phyloP scores from a whole-genome alignment of 2,797 vertebrate genomes.

The Oreochromis grahami region DNA sequence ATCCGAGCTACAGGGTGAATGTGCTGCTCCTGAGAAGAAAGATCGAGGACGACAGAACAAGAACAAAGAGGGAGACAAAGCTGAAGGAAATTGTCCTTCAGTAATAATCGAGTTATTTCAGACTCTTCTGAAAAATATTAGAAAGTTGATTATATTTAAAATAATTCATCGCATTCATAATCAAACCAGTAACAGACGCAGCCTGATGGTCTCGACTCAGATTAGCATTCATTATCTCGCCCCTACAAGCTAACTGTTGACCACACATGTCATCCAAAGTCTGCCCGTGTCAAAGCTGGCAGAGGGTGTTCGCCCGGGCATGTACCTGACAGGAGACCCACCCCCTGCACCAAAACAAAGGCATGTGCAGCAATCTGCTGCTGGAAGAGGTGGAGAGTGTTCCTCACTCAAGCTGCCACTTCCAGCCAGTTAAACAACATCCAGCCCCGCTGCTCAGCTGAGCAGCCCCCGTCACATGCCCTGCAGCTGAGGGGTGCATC shows the following conservation, averaged over 20 bases:
- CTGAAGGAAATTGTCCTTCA: no score
- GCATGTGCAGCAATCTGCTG: constrained; percentile 17
- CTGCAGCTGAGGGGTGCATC: constrained; percentile 31
- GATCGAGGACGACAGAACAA: background rate
- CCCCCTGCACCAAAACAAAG: constrained; percentile 2
- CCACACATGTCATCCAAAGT: background rate
- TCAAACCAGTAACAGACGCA: background rate
- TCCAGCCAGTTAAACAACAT: constrained; percentile 43
- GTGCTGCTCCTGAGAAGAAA: no score
- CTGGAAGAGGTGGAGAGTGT: background rate
- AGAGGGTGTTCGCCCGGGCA: constrained; percentile 66
- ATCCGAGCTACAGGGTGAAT: background rate
- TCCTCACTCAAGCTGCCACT: constrained; percentile 45
- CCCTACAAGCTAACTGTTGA: background rate
- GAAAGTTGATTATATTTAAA: background rate
- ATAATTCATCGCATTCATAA: background rate
- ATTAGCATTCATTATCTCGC: background rate
- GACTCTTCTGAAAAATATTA: background rate
- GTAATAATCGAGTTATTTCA: background rate
- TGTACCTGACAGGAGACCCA: constrained; percentile 64
- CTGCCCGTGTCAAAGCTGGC: background rate
- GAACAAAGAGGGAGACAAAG: background rate
- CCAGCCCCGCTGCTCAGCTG: background rate
- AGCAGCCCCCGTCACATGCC: constrained; percentile 27
- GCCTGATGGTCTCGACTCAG: background rate